A percentile compares a stretch with the other conserved stretches of the same genome.
These are phyloP conservation scores for Tretioscincus oriximinensis DNA, from an alignment of 2,113 vertebrate genomes.

Conservation along the genomic window DNA sequence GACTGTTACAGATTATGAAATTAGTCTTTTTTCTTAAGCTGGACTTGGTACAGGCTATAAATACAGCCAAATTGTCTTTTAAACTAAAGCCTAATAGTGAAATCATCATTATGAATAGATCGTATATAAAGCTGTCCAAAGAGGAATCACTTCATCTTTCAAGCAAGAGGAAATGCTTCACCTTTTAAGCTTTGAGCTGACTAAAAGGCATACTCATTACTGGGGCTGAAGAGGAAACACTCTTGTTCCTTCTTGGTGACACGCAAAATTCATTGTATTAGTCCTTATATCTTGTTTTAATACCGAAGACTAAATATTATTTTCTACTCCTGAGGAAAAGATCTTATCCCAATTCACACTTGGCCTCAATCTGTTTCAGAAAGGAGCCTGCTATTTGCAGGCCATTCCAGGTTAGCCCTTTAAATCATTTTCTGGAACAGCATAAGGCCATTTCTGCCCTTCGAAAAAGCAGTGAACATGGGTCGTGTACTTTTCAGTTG, in stretches of 20 bases:
- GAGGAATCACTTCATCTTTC: no score
- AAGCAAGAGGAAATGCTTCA: neutral
- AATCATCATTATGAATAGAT: neutral
- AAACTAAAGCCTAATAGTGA: neutral
- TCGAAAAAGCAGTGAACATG: neutral
- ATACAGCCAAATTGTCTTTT: neutral
- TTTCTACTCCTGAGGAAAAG: neutral
- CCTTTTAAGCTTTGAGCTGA: no score
- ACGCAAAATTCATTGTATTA: neutral
- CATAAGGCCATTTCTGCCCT: no score
- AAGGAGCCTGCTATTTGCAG: no score
- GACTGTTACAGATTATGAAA: neutral
- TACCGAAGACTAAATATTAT: neutral
- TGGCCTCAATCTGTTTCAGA: no score
- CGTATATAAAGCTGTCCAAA: neutral
- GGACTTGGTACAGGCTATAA: neutral
- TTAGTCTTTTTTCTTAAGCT: neutral
- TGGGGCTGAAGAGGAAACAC: neutral
- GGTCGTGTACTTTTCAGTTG: neutral
- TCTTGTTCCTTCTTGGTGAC: neutral
- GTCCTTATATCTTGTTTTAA: neutral
- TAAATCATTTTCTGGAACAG: no score
- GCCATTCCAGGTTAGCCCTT: no score
- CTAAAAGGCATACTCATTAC: neutral
- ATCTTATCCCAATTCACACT: neutral